These are phyloP conservation scores for Ispidina picta DNA, from an alignment of 2,797 vertebrate species.

Conservation along the genomic window DNA sequence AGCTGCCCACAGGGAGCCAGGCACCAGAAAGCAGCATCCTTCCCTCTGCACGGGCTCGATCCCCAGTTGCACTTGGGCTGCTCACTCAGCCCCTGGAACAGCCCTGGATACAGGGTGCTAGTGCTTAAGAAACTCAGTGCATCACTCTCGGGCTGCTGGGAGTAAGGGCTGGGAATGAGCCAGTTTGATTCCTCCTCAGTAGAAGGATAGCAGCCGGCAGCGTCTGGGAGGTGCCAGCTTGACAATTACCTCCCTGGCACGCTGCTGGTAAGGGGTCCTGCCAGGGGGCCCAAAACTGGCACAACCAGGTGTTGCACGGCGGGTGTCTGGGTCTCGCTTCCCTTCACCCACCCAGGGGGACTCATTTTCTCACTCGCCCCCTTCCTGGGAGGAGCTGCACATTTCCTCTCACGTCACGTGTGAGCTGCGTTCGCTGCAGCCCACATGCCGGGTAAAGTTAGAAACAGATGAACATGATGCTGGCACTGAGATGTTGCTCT, in stretches of 20 bases:
- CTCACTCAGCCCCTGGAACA: background rate
- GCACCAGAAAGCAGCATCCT: too few relatives aligned
- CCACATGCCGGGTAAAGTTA: constrained; percentile 18
- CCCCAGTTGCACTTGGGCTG: fast-evolving
- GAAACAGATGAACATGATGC: background rate
- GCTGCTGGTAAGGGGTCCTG: fast-evolving
- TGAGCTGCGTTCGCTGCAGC: background rate
- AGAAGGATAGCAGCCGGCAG: background rate
- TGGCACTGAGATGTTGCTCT: fast-evolving
- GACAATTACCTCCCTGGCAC: fast-evolving
- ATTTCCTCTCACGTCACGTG: background rate
- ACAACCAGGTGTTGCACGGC: fast-evolving
- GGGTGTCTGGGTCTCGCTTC: background rate
- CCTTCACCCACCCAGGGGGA: background rate
- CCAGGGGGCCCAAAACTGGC: fast-evolving
- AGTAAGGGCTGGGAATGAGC: background rate
- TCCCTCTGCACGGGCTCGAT: background rate
- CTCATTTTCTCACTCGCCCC: background rate
- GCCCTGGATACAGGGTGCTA: background rate
- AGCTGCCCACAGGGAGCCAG: background rate
- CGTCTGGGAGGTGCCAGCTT: background rate
- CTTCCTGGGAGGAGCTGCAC: background rate
- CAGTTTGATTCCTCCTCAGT: fast-evolving
- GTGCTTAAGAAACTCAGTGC: background rate
- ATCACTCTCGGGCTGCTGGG: background rate